These are phyloP conservation scores for Cistogaster globosa DNA, from an alignment of 2,888 invertebrate genomes.

Conservation along the genomic window DNA sequence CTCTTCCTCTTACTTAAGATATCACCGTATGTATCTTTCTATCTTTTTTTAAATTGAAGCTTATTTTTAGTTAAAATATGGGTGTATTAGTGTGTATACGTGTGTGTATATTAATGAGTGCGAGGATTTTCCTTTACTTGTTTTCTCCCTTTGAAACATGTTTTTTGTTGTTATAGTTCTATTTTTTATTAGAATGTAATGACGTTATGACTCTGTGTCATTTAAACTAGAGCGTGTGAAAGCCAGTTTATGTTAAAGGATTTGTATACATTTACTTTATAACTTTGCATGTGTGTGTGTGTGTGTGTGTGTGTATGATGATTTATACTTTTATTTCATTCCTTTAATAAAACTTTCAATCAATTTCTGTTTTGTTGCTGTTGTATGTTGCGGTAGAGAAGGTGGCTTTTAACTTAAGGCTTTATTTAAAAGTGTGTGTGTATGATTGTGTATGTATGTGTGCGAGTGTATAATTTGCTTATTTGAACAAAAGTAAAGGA, in stretches of 20 bases:
- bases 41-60: neutral
- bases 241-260: constrained; percentile 46
- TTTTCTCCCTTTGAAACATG: constrained; percentile 25
- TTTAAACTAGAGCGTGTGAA: constrained; percentile 60
- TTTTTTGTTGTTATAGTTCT: neutral
- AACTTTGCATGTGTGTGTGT: neutral
- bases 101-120: constrained; percentile 11
- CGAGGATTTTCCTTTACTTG: constrained; percentile 38
- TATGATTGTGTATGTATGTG: neutral
- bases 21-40: too few relatives aligned
- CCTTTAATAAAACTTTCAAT: constrained; percentile 8
- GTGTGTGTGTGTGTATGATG: neutral
- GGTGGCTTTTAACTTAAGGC: constrained; percentile 15
- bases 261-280: constrained; percentile 13
- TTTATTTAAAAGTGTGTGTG: neutral
- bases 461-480: neutral
- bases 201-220: constrained; percentile 37
- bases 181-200: neutral
- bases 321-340: constrained; percentile 11
- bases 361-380: neutral
- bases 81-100: neutral
- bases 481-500: constrained; percentile 20
- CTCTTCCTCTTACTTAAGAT: neutral
- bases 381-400: constrained; percentile 33
- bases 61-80: constrained; percentile 39